Evolutionary conservation across 2,888 invertebrate genomes (phyloP).

Genomic region (Drosophila setosimentum): DNA sequence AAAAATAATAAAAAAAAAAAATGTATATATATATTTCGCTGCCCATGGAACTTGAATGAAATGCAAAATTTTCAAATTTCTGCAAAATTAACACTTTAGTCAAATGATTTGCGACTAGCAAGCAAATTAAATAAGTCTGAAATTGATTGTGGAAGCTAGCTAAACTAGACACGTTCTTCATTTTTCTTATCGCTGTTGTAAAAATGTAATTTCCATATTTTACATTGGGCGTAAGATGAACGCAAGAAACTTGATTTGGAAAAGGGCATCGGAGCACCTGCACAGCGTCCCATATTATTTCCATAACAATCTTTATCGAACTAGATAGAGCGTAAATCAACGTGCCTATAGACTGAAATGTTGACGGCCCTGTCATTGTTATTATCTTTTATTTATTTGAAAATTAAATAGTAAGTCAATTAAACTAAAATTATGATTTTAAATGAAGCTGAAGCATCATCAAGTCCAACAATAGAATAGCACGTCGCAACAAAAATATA

Average conservation of each 20-base stretch:
- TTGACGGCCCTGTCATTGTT: conserved; percentile 44
- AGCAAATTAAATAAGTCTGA: conserved; percentile 27
- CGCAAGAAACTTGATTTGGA: conserved; percentile 50
- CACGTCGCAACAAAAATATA: conserved; percentile 32
- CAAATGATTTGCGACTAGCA: conserved; percentile 64
- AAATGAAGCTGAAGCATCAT: conserved; percentile 25
- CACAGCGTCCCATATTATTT: conserved; percentile 19
- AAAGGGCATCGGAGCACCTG: conserved; percentile 5
- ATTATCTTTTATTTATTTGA: conserved; percentile 58
- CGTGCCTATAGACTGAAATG: conserved; percentile 47
- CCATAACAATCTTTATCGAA: conserved; percentile 52
- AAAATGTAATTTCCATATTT: conserved; percentile 31
- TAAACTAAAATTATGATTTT: conserved; percentile 68
- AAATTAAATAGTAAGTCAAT: conserved; percentile 76
- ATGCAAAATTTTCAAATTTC: no score
- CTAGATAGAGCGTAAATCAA: conserved; percentile 54
- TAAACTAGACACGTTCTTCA: conserved; percentile 15
- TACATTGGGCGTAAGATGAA: conserved; percentile 12
- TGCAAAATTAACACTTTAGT: conserved; percentile 75
- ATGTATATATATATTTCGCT: no score
- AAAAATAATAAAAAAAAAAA: no score
- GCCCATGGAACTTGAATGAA: no score
- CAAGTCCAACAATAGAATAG: conserved; percentile 38
- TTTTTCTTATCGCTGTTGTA: conserved; percentile 33
- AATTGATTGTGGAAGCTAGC: conserved; percentile 27